Evolutionary conservation across 2,113 vertebrate species (phyloP).

Genomic region (Pelvicachromis taeniatus): DNA sequence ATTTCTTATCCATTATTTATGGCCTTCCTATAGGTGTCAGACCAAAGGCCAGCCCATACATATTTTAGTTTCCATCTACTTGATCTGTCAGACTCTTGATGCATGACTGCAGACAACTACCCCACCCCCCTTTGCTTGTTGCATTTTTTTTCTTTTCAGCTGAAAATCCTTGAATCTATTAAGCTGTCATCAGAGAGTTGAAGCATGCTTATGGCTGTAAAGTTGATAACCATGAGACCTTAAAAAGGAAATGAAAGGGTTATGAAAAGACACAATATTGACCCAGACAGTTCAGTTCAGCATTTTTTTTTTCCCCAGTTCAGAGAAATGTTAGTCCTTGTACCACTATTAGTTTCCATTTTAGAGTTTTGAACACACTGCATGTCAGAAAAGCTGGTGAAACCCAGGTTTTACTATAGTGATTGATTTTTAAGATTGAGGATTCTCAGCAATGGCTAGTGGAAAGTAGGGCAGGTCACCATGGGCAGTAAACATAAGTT

Average conservation of each 20-base stretch:
- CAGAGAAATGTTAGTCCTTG: background rate
- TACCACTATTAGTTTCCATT: background rate
- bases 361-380: background rate
- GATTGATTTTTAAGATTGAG: background rate
- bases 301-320: background rate
- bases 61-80: conserved; percentile 45
- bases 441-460: background rate
- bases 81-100: background rate
- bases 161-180: background rate
- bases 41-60: conserved; percentile 36
- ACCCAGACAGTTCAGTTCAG: background rate
- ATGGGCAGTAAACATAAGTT: background rate
- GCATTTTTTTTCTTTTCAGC: background rate
- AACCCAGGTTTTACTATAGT: background rate
- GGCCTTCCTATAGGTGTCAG: conserved; percentile 12
- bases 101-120: background rate
- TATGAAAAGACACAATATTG: background rate
- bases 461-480: background rate
- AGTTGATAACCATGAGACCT: background rate
- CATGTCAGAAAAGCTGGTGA: background rate
- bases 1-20: conserved; percentile 37
- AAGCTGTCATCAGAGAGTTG: background rate
- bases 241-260: background rate
- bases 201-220: background rate
- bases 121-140: background rate